phyloP scores from a whole-genome alignment of 2,113 vertebrate species.

The Odontesthes bonariensis region DNA sequence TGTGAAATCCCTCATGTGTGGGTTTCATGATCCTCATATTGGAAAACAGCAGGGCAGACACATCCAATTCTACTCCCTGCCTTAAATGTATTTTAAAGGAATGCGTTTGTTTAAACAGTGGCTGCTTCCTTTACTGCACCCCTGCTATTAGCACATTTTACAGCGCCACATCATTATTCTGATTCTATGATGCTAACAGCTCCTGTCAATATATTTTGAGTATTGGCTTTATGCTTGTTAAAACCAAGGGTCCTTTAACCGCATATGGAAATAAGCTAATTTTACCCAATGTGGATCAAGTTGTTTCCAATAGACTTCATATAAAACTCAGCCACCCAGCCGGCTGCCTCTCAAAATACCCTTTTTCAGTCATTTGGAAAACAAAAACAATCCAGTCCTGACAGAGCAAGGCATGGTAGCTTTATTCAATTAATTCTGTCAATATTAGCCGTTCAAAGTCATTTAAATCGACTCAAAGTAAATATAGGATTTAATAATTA shows the following conservation, averaged over 20 bases:
- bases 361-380: constrained; percentile 27
- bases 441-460: not conserved
- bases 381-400: constrained; percentile 21
- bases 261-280: constrained; percentile 37
- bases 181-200: constrained; percentile 20
- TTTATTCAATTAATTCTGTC: not conserved
- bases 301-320: constrained; percentile 37
- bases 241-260: not conserved
- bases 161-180: constrained; percentile 28
- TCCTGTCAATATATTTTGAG: constrained; percentile 6
- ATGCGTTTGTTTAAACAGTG: constrained; percentile 43
- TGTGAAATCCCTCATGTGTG: constrained; percentile 40
- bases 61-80: constrained; percentile 39
- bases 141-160: constrained; percentile 52
- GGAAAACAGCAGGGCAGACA: constrained; percentile 47
- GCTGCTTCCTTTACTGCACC: constrained; percentile 26
- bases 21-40: constrained; percentile 33
- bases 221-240: constrained; percentile 2
- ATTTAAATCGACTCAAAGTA: not conserved
- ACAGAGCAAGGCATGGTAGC: not conserved
- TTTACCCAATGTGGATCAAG: constrained; percentile 23
- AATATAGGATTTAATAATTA: not conserved
- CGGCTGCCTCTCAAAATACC: constrained; percentile 17
- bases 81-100: constrained; percentile 53
- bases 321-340: constrained; percentile 31